Evolutionary conservation across 2,888 invertebrate species (phyloP).

Genomic region (Sceliomorpha sp.): DNA sequence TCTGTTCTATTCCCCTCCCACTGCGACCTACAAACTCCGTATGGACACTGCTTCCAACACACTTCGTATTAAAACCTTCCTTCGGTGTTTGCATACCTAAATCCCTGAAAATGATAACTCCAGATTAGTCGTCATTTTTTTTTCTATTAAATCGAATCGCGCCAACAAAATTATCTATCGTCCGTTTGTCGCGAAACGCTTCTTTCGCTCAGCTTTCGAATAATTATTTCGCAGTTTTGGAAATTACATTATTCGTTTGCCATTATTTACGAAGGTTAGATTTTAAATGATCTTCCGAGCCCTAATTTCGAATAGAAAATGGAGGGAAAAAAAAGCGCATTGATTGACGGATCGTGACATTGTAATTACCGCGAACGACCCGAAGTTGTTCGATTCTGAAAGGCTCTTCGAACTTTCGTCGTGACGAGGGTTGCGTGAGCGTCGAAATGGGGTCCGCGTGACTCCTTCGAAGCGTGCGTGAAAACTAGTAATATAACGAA

Average conservation of each 20-base stretch:
- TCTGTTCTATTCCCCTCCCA: constrained; percentile 38
- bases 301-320: too few relatives aligned
- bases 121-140: not conserved
- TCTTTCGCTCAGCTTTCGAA: not conserved
- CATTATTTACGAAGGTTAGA: too few relatives aligned
- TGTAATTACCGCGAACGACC: constrained; percentile 5
- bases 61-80: constrained; percentile 53
- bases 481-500: constrained; percentile 1
- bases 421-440: constrained; percentile 24
- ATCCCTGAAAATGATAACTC: constrained; percentile 62
- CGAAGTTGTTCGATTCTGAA: not conserved
- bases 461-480: constrained; percentile 2
- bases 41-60: constrained; percentile 27
- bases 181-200: too few relatives aligned
- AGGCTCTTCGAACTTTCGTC: not conserved
- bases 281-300: too few relatives aligned
- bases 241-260: too few relatives aligned
- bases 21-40: constrained; percentile 33
- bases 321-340: constrained; percentile 8
- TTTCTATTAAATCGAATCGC: not conserved
- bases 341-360: constrained; percentile 16
- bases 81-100: constrained; percentile 70
- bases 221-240: too few relatives aligned
- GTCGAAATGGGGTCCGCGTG: constrained; percentile 3
- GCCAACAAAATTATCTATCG: constrained; percentile 10